These are phyloP conservation scores for Glomeris maerens DNA, from an alignment of 1,140 invertebrate genomes.

Conservation along the genomic window DNA sequence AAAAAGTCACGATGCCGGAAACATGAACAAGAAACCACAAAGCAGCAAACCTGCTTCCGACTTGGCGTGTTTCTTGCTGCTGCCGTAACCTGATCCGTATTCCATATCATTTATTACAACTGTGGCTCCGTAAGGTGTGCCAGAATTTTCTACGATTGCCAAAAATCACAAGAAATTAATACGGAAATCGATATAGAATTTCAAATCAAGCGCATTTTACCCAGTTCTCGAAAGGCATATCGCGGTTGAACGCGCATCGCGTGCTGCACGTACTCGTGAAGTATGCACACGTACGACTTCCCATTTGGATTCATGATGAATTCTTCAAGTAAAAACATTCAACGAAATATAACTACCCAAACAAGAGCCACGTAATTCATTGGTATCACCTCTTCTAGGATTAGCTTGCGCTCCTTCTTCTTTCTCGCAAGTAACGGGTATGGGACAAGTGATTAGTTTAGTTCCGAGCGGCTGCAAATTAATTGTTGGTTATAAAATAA, in stretches of 20 bases:
- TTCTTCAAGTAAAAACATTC: conserved; percentile 1
- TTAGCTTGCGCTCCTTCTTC: conserved; percentile 12
- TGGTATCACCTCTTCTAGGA: conserved; percentile 14
- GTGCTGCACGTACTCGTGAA: conserved; percentile 92
- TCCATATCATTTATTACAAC: conserved; percentile 81
- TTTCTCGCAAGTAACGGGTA: conserved; percentile 24
- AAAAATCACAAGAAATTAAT: conserved; percentile 11
- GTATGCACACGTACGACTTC: conserved; percentile 89
- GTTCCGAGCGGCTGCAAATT: conserved; percentile 56
- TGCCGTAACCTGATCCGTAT: conserved; percentile 81
- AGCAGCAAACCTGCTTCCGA: conserved; percentile 49
- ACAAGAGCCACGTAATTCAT: too few relatives aligned
- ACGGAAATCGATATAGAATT: conserved; percentile 6
- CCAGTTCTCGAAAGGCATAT: conserved; percentile 82
- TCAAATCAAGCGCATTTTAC: conserved; percentile 30
- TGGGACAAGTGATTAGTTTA: conserved; percentile 70
- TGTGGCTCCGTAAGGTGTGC: conserved; percentile 81
- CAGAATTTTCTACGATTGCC: conserved; percentile 65
- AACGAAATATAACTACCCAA: too few relatives aligned
- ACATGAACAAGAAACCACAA: not conserved
- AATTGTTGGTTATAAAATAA: conserved; percentile 30
- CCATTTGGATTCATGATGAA: conserved; percentile 75
- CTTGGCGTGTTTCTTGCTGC: conserved; percentile 90
- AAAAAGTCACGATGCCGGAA: not conserved
- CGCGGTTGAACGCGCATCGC: conserved; percentile 81